These are phyloP conservation scores for Anser cygnoides DNA, from an alignment of 2,113 vertebrate species.

Conservation along the genomic window DNA sequence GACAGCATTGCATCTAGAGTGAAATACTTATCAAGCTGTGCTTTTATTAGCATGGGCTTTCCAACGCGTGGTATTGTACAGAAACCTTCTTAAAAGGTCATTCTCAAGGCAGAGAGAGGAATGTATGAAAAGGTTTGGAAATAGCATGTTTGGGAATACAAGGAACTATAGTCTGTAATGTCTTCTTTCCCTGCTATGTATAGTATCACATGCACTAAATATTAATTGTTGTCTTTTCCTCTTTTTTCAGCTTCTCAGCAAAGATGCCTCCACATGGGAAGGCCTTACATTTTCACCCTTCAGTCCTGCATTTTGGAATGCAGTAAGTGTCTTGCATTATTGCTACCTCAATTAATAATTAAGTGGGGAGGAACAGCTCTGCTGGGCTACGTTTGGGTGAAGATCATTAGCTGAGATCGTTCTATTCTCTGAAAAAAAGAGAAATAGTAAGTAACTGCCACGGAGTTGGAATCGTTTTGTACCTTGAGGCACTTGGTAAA, in stretches of 20 bases:
- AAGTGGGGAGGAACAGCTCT: neutral
- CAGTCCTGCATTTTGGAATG: slow-evolving; percentile 90
- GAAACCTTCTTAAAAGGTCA: neutral
- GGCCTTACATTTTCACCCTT: slow-evolving; percentile 90
- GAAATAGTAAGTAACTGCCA: neutral
- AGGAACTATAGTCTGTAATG: neutral
- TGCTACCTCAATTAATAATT: neutral
- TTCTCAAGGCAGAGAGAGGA: neutral
- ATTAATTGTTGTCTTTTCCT: neutral
- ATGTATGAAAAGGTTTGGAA: neutral
- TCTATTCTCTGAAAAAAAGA: neutral
- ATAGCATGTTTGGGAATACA: neutral
- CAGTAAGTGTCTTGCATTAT: slow-evolving; percentile 86
- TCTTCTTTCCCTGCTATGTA: neutral
- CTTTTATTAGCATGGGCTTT: neutral
- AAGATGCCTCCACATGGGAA: slow-evolving; percentile 83
- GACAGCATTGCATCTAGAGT: neutral
- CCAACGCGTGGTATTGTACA: neutral
- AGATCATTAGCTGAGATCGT: neutral
- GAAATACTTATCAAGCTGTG: neutral
- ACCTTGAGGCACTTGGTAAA: neutral
- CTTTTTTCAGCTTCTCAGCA: slow-evolving; percentile 83
- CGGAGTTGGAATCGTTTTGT: neutral
- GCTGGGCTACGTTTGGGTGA: neutral
- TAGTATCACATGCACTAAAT: neutral